These are phyloP conservation scores for Ceratitis capitata DNA, from an alignment of 1,140 invertebrate genomes.

Conservation along the genomic window DNA sequence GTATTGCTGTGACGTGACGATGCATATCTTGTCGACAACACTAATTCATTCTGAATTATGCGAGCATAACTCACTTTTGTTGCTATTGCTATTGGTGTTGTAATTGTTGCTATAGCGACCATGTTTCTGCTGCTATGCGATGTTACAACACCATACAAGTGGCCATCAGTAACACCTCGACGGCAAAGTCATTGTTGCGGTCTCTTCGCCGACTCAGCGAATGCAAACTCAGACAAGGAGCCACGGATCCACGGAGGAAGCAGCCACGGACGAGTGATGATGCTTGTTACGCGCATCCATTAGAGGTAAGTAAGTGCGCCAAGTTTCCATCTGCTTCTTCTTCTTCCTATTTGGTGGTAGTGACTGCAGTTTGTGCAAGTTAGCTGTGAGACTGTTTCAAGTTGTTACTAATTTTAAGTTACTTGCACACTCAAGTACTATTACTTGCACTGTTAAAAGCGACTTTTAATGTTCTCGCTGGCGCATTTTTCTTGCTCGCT, in stretches of 20 bases:
- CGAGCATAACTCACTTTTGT: conserved; percentile 20
- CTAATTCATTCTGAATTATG: conserved; percentile 40
- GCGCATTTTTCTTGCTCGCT: background rate
- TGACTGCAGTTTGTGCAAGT: too few relatives aligned
- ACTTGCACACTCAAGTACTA: conserved; percentile 1
- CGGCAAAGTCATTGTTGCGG: background rate
- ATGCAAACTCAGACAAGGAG: background rate
- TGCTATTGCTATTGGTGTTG: background rate
- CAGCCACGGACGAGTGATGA: background rate
- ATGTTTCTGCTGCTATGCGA: too few relatives aligned
- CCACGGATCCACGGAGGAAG: too few relatives aligned
- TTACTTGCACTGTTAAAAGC: conserved; percentile 19
- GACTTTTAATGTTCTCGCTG: conserved; percentile 15
- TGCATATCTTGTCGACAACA: conserved; percentile 34
- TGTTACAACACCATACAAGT: background rate
- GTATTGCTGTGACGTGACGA: background rate
- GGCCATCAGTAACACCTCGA: conserved; percentile 4
- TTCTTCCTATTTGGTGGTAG: too few relatives aligned
- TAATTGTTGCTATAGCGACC: background rate
- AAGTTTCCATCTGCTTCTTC: background rate
- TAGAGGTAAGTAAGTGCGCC: conserved; percentile 29
- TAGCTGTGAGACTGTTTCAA: conserved; percentile 8
- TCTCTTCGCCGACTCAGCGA: background rate
- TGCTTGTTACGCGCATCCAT: background rate
- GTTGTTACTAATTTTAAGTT: conserved; percentile 38